These are phyloP conservation scores for Boloria selene DNA, from an alignment of 2,888 invertebrate genomes.

Conservation along the genomic window DNA sequence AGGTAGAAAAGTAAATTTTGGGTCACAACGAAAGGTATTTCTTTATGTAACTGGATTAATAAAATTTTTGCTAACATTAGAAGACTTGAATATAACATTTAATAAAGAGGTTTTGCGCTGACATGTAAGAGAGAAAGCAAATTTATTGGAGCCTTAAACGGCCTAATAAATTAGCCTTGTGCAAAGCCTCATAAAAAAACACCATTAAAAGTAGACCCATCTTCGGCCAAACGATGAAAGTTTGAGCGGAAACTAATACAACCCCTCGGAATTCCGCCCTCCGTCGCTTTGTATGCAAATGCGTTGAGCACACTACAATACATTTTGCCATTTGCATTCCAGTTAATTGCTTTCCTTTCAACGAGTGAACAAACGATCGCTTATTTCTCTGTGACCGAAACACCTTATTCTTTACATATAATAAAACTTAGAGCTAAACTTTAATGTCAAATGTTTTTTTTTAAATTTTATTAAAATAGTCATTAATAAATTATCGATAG, in stretches of 20 bases:
- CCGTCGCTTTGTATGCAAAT: constrained; percentile 72
- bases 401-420: constrained; percentile 49
- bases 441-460: too few species aligned
- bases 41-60: too few species aligned
- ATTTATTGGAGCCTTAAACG: constrained; percentile 11
- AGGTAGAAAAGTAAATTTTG: too few species aligned
- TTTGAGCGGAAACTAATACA: constrained; percentile 60
- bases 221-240: constrained; percentile 39
- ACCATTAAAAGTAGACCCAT: constrained; percentile 16
- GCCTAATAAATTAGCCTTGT: not conserved
- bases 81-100: constrained; percentile 5
- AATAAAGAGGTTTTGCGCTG: constrained; percentile 6
- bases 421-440: too few species aligned
- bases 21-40: too few species aligned
- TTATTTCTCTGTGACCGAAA: constrained; percentile 59
- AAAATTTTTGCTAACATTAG: too few species aligned
- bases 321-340: constrained; percentile 72
- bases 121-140: constrained; percentile 25
- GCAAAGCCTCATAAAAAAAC: constrained; percentile 19
- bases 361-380: constrained; percentile 57
- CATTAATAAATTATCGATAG: too few species aligned
- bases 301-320: constrained; percentile 67
- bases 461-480: too few species aligned
- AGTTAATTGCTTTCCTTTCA: constrained; percentile 78
- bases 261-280: constrained; percentile 56